These are phyloP conservation scores for Yponomeuta plumbellus DNA, from an alignment of 2,888 invertebrate genomes.

Conservation along the genomic window DNA sequence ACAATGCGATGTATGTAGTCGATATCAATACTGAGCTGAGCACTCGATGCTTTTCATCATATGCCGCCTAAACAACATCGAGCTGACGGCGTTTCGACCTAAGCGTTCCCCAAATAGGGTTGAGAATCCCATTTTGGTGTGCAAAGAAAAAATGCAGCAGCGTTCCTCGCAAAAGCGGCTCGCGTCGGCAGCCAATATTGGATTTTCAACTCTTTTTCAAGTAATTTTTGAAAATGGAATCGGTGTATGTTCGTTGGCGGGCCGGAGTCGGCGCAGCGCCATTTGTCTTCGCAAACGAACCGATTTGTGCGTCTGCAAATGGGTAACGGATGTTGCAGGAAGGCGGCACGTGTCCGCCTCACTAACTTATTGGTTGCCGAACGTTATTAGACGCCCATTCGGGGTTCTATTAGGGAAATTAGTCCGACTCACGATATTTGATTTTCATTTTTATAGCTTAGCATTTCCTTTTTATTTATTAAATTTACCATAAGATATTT, in stretches of 20 bases:
- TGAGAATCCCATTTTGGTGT: slow-evolving; percentile 22
- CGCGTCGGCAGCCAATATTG: slow-evolving; percentile 44
- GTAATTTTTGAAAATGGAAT: slow-evolving; percentile 65
- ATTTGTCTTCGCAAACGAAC: slow-evolving; percentile 74
- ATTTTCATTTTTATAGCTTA: neutral
- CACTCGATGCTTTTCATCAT: slow-evolving; percentile 42
- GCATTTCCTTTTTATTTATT: neutral
- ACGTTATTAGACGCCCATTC: slow-evolving; percentile 54
- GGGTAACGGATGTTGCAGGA: slow-evolving; percentile 66
- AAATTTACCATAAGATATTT: neutral
- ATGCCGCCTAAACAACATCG: slow-evolving; percentile 30
- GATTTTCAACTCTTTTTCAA: slow-evolving; percentile 56
- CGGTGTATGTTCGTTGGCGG: slow-evolving; percentile 40
- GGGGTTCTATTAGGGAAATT: slow-evolving; percentile 16
- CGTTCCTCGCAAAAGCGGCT: slow-evolving; percentile 29
- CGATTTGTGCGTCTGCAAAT: slow-evolving; percentile 71
- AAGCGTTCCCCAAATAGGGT: neutral
- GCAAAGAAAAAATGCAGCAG: slow-evolving; percentile 29
- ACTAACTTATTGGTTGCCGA: slow-evolving; percentile 56
- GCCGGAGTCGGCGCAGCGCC: slow-evolving; percentile 36
- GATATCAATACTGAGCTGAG: slow-evolving; percentile 43
- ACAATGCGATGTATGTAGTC: slow-evolving; percentile 37
- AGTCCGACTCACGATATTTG: neutral
- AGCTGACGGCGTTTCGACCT: slow-evolving; percentile 8
- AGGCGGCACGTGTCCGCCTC: slow-evolving; percentile 54